These are phyloP conservation scores for Hydriomena furcata DNA, from an alignment of 2,888 invertebrate genomes.

Conservation along the genomic window DNA sequence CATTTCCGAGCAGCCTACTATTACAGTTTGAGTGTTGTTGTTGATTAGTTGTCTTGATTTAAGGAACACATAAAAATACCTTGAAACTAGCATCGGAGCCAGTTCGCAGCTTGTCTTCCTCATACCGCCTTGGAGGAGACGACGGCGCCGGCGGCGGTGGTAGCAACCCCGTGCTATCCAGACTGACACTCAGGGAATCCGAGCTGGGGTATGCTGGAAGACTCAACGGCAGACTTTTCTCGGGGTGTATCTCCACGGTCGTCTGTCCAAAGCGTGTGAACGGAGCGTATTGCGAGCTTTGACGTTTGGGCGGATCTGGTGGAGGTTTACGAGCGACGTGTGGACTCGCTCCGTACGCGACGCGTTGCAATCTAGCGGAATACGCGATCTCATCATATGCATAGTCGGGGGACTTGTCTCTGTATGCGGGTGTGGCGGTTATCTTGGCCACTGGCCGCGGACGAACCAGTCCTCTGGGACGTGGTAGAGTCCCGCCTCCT, in stretches of 20 bases:
- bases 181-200: slow-evolving; percentile 85
- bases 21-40: no score
- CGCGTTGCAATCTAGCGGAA: slow-evolving; percentile 76
- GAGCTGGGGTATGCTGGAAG: slow-evolving; percentile 86
- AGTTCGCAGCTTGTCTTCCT: slow-evolving; percentile 82
- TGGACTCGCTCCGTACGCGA: slow-evolving; percentile 86
- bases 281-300: slow-evolving; percentile 82
- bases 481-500: slow-evolving; percentile 93
- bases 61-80: slow-evolving; percentile 78
- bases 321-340: slow-evolving; percentile 90
- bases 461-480: slow-evolving; percentile 91
- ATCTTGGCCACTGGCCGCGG: slow-evolving; percentile 93
- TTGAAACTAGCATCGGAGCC: slow-evolving; percentile 93
- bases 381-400: slow-evolving; percentile 78
- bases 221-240: slow-evolving; percentile 84
- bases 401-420: slow-evolving; percentile 74
- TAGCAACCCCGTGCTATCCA: slow-evolving; percentile 85
- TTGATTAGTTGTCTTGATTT: no score
- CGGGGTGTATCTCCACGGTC: slow-evolving; percentile 84
- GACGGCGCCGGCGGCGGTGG: slow-evolving; percentile 87
- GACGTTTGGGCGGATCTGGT: slow-evolving; percentile 91
- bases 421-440: slow-evolving; percentile 79
- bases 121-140: slow-evolving; percentile 82
- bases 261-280: slow-evolving; percentile 82
- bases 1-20: no score